phyloP scores from a whole-genome alignment of 1,140 invertebrate genomes.

The Cydia amplana region DNA sequence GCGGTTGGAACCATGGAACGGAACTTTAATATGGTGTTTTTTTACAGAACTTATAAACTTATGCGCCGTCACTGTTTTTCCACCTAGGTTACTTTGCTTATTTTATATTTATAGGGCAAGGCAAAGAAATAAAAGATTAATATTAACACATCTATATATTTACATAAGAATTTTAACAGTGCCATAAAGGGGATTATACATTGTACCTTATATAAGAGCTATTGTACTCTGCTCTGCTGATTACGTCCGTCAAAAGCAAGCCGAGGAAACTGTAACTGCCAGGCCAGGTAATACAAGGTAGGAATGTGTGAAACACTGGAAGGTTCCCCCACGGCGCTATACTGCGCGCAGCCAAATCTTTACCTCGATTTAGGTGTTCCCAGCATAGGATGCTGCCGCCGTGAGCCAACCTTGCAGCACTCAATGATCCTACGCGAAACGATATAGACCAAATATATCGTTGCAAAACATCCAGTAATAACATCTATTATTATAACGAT shows the following conservation, averaged over 20 bases:
- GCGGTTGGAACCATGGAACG: no score
- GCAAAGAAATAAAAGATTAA: slow-evolving; percentile 61
- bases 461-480: slow-evolving; percentile 40
- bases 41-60: no score
- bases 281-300: slow-evolving; percentile 52
- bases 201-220: slow-evolving; percentile 61
- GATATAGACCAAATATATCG: slow-evolving; percentile 37
- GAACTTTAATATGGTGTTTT: no score
- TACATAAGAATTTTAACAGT: slow-evolving; percentile 79
- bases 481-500: slow-evolving; percentile 38
- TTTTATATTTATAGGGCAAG: background rate
- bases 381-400: slow-evolving; percentile 74
- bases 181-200: slow-evolving; percentile 70
- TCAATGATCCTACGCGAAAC: slow-evolving; percentile 49
- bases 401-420: slow-evolving; percentile 51
- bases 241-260: slow-evolving; percentile 58
- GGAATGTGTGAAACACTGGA: slow-evolving; percentile 61
- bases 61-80: no score
- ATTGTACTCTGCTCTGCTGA: slow-evolving; percentile 56
- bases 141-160: slow-evolving; percentile 79
- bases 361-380: slow-evolving; percentile 66
- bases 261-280: slow-evolving; percentile 56
- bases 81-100: no score
- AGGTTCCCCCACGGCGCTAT: slow-evolving; percentile 59
- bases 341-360: slow-evolving; percentile 71